These are phyloP conservation scores for Habropoda laboriosa DNA, from an alignment of 1,140 invertebrate genomes.

Conservation along the genomic window DNA sequence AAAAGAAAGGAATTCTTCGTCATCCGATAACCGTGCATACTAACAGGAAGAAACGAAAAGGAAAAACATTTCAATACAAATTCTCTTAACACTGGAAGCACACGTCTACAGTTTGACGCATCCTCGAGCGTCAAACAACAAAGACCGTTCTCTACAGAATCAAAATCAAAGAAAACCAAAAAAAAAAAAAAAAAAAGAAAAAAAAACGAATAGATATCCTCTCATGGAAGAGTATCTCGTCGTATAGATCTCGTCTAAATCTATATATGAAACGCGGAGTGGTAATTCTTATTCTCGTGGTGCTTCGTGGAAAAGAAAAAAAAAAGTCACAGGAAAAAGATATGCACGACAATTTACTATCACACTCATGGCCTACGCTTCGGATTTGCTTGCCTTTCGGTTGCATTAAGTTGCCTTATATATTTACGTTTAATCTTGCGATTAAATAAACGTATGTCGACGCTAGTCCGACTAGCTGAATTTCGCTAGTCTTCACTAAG, in stretches of 20 bases:
- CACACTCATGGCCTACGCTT: slow-evolving; percentile 67
- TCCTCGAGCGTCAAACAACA: slow-evolving; percentile 49
- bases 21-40: slow-evolving; percentile 1
- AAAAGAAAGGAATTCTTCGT: background rate
- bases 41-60: too few relatives aligned
- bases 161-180: background rate
- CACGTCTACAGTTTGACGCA: slow-evolving; percentile 17
- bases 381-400: slow-evolving; percentile 64
- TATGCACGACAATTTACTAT: slow-evolving; percentile 59
- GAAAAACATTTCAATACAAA: background rate
- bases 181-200: background rate
- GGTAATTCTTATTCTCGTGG: slow-evolving; percentile 5
- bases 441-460: slow-evolving; percentile 57
- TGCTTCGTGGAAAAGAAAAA: slow-evolving; percentile 14
- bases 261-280: background rate
- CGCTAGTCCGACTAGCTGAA: slow-evolving; percentile 76
- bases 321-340: slow-evolving; percentile 24
- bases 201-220: too few relatives aligned
- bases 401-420: slow-evolving; percentile 61
- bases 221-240: background rate
- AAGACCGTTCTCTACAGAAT: background rate
- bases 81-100: slow-evolving; percentile 6
- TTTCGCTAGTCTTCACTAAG: slow-evolving; percentile 77
- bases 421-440: slow-evolving; percentile 60
- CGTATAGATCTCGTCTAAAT: background rate